Evolutionary conservation across 1,140 invertebrate genomes (phyloP).

Genomic region (Caenorhabditis brenneri): DNA sequence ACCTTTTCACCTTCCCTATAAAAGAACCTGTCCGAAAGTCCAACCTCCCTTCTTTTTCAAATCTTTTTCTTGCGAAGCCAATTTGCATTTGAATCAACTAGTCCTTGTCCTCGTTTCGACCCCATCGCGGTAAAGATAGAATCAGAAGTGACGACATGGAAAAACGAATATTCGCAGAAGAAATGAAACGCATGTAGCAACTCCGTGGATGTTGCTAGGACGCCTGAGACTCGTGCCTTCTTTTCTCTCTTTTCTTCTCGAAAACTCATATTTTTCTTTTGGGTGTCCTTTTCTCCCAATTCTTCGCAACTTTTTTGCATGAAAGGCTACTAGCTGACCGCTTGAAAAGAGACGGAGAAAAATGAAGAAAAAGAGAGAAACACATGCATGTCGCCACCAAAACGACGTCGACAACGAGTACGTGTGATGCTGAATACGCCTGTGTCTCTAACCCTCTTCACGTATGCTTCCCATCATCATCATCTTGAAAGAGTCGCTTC

Average conservation of each 20-base stretch:
- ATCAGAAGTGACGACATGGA: background rate
- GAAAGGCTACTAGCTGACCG: background rate
- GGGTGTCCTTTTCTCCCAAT: background rate
- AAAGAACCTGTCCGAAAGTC: background rate
- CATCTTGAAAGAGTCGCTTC: constrained; percentile 1
- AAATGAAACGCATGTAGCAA: background rate
- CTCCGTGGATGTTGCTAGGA: background rate
- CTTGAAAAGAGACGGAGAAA: background rate
- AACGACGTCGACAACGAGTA: constrained; percentile 1
- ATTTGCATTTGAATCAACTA: constrained; percentile 18
- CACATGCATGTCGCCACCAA: constrained; percentile 19
- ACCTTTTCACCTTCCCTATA: background rate
- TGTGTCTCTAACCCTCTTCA: constrained; percentile 25
- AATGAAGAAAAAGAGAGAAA: background rate
- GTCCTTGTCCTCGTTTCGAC: constrained; percentile 11
- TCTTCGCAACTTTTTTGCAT: constrained; percentile 14
- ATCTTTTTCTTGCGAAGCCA: background rate
- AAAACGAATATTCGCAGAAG: background rate
- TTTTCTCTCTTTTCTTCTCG: background rate
- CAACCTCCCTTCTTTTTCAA: background rate
- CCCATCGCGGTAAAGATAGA: background rate
- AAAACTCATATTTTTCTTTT: background rate
- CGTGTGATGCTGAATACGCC: constrained; percentile 21
- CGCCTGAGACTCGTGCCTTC: background rate
- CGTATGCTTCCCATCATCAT: background rate